Evolutionary conservation across 2,888 invertebrate genomes (phyloP).

Genomic region (Drosophila mulleri): DNA sequence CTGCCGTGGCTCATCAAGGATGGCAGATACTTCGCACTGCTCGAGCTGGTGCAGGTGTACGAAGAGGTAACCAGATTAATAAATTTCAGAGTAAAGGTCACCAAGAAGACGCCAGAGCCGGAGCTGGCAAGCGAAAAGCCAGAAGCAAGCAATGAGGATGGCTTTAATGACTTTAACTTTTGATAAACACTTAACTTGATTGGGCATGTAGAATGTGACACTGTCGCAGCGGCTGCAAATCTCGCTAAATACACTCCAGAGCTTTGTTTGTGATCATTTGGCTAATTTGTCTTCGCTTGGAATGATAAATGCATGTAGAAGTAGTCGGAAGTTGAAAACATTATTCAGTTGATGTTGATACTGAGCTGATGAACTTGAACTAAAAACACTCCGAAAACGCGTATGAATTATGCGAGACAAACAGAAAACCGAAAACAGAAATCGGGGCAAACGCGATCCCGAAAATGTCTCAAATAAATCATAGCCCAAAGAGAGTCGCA

Average conservation of each 20-base stretch:
- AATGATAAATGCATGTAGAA: conserved; percentile 9
- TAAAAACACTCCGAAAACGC: conserved; percentile 48
- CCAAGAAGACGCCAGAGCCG: conserved; percentile 16
- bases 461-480: conserved; percentile 62
- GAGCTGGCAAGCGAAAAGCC: not conserved
- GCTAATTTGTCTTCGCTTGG: not conserved
- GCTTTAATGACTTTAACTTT: not conserved
- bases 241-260: not conserved
- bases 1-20: conserved; percentile 53
- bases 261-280: not conserved
- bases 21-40: conserved; percentile 67
- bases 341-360: conserved; percentile 12
- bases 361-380: conserved; percentile 69
- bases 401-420: conserved; percentile 63
- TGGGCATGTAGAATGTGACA: not conserved
- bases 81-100: conserved; percentile 56
- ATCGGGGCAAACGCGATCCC: conserved; percentile 27
- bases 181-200: not conserved
- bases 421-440: conserved; percentile 14
- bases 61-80: conserved; percentile 71
- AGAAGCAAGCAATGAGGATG: not conserved
- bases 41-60: conserved; percentile 77
- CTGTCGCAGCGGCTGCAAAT: not conserved
- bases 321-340: conserved; percentile 2
- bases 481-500: conserved; percentile 52